These are phyloP conservation scores for Sturnus vulgaris DNA, from an alignment of 2,113 vertebrate genomes.

Conservation along the genomic window DNA sequence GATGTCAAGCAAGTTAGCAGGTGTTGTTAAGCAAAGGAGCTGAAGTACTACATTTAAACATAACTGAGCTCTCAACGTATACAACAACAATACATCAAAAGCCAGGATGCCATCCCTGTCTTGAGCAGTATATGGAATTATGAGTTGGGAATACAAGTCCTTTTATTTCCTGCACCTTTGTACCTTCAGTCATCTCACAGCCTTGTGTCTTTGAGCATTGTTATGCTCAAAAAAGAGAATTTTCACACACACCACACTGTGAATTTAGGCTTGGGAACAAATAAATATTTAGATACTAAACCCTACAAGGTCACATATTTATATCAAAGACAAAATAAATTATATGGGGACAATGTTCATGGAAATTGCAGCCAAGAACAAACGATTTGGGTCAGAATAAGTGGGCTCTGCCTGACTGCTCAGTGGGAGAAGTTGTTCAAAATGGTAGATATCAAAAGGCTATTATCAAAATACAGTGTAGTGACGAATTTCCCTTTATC, in stretches of 20 bases:
- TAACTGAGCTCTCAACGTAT: conserved; percentile 40
- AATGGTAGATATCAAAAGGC: background rate
- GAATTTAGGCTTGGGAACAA: background rate
- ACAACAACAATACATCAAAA: conserved; percentile 46
- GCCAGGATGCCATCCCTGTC: background rate
- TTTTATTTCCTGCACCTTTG: conserved; percentile 12
- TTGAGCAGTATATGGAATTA: background rate
- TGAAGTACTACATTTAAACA: conserved; percentile 63
- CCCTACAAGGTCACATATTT: background rate
- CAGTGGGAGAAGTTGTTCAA: background rate
- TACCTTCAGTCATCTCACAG: background rate
- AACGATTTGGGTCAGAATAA: background rate
- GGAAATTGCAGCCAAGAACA: background rate
- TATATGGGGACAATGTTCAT: background rate
- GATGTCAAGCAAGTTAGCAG: conserved; percentile 83
- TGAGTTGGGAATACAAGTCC: background rate
- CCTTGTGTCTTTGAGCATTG: conserved; percentile 25
- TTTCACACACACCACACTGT: background rate
- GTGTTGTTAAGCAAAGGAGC: conserved; percentile 77
- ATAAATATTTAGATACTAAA: background rate
- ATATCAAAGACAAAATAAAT: background rate
- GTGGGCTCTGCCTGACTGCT: background rate
- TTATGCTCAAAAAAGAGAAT: background rate
- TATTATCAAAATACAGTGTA: background rate
- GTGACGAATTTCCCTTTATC: background rate